Evolutionary conservation across 1,140 invertebrate species (phyloP).

Genomic region (Drosophila persimilis): DNA sequence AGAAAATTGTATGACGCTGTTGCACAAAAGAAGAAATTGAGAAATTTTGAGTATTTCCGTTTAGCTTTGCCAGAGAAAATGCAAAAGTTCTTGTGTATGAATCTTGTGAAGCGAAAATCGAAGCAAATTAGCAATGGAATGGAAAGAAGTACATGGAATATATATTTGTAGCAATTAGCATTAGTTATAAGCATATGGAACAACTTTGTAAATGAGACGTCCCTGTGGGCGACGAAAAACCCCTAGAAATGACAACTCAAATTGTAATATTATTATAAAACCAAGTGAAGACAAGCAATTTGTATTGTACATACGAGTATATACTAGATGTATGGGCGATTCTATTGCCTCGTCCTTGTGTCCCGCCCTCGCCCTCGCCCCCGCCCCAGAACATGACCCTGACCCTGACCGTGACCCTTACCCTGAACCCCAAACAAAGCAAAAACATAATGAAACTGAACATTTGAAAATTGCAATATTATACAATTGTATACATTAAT

Average conservation of each 20-base stretch:
- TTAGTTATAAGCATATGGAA: conserved; percentile 44
- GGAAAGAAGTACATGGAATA: conserved; percentile 17
- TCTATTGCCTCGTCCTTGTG: background rate
- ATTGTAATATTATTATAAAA: conserved; percentile 71
- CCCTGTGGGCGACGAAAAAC: conserved; percentile 54
- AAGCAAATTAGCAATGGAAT: conserved; percentile 20
- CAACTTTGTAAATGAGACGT: conserved; percentile 61
- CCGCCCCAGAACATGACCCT: conserved; percentile 1
- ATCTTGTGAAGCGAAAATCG: conserved; percentile 8
- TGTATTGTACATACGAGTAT: conserved; percentile 65
- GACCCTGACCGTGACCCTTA: background rate
- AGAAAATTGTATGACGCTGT: conserved; percentile 26
- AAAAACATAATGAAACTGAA: conserved; percentile 57
- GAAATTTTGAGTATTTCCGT: too few relatives aligned
- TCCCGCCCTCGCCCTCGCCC: conserved; percentile 2
- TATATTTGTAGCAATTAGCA: conserved; percentile 43
- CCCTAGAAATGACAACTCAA: conserved; percentile 78
- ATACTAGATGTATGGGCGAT: conserved; percentile 8
- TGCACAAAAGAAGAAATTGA: conserved; percentile 39
- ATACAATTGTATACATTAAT: conserved; percentile 75
- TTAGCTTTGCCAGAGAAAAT: too few relatives aligned
- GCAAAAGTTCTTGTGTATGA: conserved; percentile 18
- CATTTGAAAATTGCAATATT: conserved; percentile 77
- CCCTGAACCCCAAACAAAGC: conserved; percentile 25
- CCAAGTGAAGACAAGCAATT: conserved; percentile 76